These are phyloP conservation scores for Bradypodion pumilum DNA, from an alignment of 2,797 vertebrate species.

Conservation along the genomic window DNA sequence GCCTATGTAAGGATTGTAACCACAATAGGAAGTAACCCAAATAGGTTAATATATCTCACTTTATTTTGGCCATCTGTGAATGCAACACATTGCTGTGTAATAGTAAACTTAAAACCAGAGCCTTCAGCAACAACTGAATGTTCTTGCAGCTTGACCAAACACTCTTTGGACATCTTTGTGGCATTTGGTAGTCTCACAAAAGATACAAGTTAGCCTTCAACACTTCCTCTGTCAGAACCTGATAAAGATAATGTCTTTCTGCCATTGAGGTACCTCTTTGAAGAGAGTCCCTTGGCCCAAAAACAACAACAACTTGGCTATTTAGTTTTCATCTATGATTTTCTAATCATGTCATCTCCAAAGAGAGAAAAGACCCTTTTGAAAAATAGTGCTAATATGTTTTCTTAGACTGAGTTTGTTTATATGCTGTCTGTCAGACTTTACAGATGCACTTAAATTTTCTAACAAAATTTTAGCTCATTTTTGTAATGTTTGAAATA, in stretches of 20 bases:
- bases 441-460: not conserved
- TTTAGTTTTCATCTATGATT: not conserved
- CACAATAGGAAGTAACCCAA: not conserved
- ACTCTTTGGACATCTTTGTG: no score
- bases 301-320: not conserved
- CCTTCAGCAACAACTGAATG: no score
- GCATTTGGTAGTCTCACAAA: no score
- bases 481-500: not conserved
- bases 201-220: no score
- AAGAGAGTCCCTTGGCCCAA: not conserved
- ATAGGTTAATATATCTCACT: not conserved
- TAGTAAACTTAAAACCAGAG: no score
- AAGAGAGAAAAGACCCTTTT: not conserved
- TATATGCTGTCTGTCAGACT: not conserved
- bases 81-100: not conserved
- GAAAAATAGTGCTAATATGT: not conserved
- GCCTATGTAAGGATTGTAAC: not conserved
- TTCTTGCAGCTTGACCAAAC: no score
- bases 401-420: not conserved
- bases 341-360: not conserved
- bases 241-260: no score
- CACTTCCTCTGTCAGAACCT: no score
- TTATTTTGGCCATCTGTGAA: not conserved
- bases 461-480: not conserved
- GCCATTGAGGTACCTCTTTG: no score